Evolutionary conservation across 2,113 vertebrate species (phyloP).

Genomic region (Microtus montanus): DNA sequence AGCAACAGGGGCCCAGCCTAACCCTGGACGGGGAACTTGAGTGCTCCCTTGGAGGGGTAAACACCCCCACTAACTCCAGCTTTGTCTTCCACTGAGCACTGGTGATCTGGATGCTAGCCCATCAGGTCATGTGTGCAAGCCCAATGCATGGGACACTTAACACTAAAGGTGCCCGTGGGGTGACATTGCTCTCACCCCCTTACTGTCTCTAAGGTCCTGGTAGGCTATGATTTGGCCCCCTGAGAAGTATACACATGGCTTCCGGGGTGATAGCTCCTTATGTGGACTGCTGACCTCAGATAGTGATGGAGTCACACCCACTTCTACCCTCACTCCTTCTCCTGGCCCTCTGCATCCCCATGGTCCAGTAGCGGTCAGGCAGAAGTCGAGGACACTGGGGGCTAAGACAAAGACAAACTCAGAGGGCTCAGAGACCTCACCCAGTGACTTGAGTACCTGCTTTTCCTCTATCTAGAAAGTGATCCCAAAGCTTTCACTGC

Average conservation of each 20-base stretch:
- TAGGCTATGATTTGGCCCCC: neutral
- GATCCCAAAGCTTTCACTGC: accelerated
- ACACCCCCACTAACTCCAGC: accelerated
- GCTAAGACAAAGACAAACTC: no score
- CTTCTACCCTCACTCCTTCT: accelerated
- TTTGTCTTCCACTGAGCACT: neutral
- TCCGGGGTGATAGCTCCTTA: accelerated
- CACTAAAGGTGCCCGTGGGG: no score
- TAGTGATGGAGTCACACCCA: accelerated
- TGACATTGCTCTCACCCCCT: neutral
- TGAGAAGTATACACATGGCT: neutral
- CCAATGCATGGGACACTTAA: accelerated
- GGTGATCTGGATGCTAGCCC: neutral
- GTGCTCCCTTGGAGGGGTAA: neutral
- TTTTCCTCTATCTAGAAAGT: neutral
- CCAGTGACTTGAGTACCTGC: neutral
- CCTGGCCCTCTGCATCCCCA: accelerated
- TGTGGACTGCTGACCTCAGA: neutral
- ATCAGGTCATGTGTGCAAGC: neutral
- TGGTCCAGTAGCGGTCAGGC: no score
- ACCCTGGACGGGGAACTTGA: neutral
- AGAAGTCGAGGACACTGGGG: neutral
- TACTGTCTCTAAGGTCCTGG: neutral
- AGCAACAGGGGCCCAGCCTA: neutral
- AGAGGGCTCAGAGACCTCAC: neutral